Evolutionary conservation across 1,140 invertebrate genomes (phyloP), one percentile per base, ranked within the genome.

Genomic region (Brachionus calyciflorus): DNA sequence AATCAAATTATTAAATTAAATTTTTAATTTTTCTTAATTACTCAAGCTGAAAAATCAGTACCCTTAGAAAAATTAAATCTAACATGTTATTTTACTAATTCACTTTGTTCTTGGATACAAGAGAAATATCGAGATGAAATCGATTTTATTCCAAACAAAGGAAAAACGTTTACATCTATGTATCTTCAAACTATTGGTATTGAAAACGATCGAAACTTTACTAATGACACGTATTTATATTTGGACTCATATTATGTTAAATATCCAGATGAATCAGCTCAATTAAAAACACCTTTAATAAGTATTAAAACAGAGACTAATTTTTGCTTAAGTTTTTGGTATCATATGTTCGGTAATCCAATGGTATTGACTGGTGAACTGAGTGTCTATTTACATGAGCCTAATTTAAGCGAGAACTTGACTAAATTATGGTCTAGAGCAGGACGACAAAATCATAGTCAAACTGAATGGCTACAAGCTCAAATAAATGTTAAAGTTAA

Each of bases 351-450:
- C 28, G 51, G 69, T 19, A 51, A 49, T 30, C 28, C 24, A 12
- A 30, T 51, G 12, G 46, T 55, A 10, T 17, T 73, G 21, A 48
- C 51, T 10, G 69, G 69, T 37, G 51, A 73, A 51, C 14, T 73
- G 2, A 28, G 19, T 14, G 30, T 73, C 12, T 73, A 51, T 73
- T 41, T 55, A 28, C 46, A 51, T 24, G 10, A 65, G n/a, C 60
- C 60, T 24, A 51, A 17, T 41, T n/a, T 37, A 1, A 41, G 26
- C 12, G 44, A 55, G 12, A 40, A 73, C 21, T 12, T 73, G 4
- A 33, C 30, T 12, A 49, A 49, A 73, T 51, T 73, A 41, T 73
- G 69, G 69, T 73, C 69, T 6, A 73, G 69, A 73, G 69, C 46
- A 0, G 69, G 69, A 10, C 24, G 21, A 49, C 46, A 73, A 51